A percentile compares a stretch with the other conserved stretches of the same genome.
These are phyloP conservation scores for Caenorhabditis zanzibari DNA, from an alignment of 2,888 invertebrate species.

Conservation along the genomic window DNA sequence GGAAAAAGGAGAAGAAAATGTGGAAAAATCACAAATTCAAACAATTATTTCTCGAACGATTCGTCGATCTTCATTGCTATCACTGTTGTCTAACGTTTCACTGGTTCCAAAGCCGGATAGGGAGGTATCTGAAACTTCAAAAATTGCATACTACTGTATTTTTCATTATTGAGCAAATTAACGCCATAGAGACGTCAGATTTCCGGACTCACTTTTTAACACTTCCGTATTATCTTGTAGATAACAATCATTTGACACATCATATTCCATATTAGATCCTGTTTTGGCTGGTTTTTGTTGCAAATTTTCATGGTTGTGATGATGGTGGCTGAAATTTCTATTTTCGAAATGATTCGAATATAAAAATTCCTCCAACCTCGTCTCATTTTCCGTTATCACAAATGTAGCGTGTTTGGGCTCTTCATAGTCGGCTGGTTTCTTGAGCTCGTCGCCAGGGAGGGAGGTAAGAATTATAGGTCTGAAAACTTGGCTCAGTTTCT, in stretches of 20 bases:
- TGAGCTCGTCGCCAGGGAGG: slow-evolving; percentile 27
- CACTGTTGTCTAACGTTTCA: slow-evolving; percentile 28
- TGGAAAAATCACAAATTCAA: slow-evolving; percentile 23
- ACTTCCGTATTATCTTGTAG: slow-evolving; percentile 28
- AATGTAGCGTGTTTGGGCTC: slow-evolving; percentile 17
- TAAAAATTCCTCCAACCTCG: slow-evolving; percentile 16
- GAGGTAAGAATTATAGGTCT: slow-evolving; percentile 34
- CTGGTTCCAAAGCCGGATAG: slow-evolving; percentile 45
- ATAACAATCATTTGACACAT: slow-evolving; percentile 36
- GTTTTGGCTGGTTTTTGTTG: not conserved
- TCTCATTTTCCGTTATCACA: slow-evolving; percentile 14
- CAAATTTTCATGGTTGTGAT: not conserved
- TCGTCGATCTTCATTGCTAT: slow-evolving; percentile 67
- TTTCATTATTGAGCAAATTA: no score
- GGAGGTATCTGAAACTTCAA: slow-evolving; percentile 31
- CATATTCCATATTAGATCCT: slow-evolving; percentile 20
- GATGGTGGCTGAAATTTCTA: slow-evolving; percentile 25
- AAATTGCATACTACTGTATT: not conserved
- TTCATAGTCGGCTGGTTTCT: slow-evolving; percentile 22
- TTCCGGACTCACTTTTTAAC: slow-evolving; percentile 10
- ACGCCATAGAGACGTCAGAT: no score
- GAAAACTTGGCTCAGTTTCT: no score
- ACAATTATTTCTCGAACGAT: slow-evolving; percentile 75
- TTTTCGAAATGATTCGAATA: slow-evolving; percentile 11
- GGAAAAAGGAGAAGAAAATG: not conserved